Base-by-base conservation (phyloP, 2,113 vertebrate species). In the Columbina picui region DNA sequence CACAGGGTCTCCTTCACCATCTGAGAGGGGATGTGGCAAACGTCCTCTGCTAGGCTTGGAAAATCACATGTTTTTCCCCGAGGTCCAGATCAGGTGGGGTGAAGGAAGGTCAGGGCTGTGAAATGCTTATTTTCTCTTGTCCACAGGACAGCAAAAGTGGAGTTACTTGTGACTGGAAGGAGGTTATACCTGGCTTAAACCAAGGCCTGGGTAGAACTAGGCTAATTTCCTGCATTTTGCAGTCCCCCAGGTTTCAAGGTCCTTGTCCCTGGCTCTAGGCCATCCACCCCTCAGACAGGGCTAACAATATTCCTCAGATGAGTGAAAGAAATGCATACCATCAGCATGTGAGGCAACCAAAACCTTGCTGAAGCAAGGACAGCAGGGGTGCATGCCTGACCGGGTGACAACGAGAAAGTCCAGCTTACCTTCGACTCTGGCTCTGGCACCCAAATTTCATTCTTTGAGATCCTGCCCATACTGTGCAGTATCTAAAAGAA, bases 361-460 rank as follows among this genome's bases (percentile, higher is more conserved):
- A 90, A 57, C 6, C 32, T 70, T 8, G 1, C 15, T 1, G 2
- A 75, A 56, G 34, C 1, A 84, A 60, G 30, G 18, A 64, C 20
- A 4, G 0, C 10, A 61, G n/a, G 52, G 29, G 7, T 32, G 22
- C 4, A 3, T 0, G 7, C 16, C 70, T 82, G 29, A 47, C 34
- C 1, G 3, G 55, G 14, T 39, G 47, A 61, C 50, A 64, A 47
- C 0, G 5, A 36, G 4, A 52, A 57, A 60, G 22, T 63, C 19
- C 47, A 36, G 52, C 70, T 97, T 97, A 99, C 99, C 98, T 96
- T 7, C 20, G 98, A 98, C 57, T 98, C 97, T 23, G 99, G 99
- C 88, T 99, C 99, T 47, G 96, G 71, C 79, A 98, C 91, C 98
- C 98, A 99, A 91, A 99, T 98, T 93, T 99, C 98, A 97, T 92